Base-by-base conservation (phyloP, 2,888 invertebrate genomes). In the Mystacides longicornis region DNA sequence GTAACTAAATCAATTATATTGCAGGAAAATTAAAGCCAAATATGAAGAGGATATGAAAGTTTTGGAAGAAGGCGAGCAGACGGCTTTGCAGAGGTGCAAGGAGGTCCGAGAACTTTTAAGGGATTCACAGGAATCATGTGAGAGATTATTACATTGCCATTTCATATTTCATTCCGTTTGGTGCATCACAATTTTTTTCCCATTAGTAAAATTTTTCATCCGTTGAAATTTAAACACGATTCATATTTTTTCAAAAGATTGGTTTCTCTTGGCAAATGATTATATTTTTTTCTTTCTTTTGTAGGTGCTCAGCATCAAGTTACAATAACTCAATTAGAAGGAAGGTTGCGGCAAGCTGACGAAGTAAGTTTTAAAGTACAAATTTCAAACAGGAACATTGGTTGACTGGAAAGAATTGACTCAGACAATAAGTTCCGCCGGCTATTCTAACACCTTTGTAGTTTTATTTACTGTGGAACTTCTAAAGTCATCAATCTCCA, bases 11-110 rank as follows among this genome's bases (percentile, higher is more conserved):
- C 43, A 2, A 7, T 2, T 3, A 21, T 58, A 54, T 66, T 67
- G 2, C 63, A 89, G 89, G 64, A 78, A 88, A 23, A 72, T 87
- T 42, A 87, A 82, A 65, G 88, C 89, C 57, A 89, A 90, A 66
- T 87, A 85, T 65, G 88, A 89, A 57, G 73, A 77, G 11, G 89
- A 90, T 65, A 67, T 90, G 54, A 75, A 76, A 51, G 83, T 86
- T 60, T 67, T 86, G 50, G 87, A 85, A 54, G 74, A 77, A 60
- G 81, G 83, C 0, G 86, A 88, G 64, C 80, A 78, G 57, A 81
- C 84, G 1, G 72, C 85, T 0, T 80, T 86, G 54, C 75, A 77
- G 31, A 83, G 87, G 62, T 83, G 85, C 64, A 81, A 80, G 49
- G 84, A 86, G 37, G 75, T 81, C 0, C 82, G 87, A 65, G 79